A percentile compares a stretch with the other conserved stretches of the same genome.
Conservation (phyloP, 1,140 invertebrate genomes). For the Lepidurus apus region DNA sequence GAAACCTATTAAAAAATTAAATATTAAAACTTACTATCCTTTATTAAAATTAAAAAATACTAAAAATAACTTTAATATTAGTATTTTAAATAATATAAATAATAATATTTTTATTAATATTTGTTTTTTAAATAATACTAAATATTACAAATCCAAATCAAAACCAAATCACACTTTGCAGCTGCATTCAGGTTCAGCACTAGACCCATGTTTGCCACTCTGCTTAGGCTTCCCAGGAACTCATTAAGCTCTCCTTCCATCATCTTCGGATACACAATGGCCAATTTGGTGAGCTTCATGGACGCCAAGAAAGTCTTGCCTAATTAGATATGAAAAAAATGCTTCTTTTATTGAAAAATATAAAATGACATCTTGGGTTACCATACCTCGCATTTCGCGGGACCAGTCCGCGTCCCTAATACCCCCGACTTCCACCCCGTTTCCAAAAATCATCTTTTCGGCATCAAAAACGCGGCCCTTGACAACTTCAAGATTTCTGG, state of each 20-base stretch:
- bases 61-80: background rate
- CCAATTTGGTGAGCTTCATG: background rate
- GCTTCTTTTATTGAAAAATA: background rate
- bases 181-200: background rate
- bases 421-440: slow-evolving; percentile 37
- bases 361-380: slow-evolving; percentile 35
- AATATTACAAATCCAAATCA: background rate
- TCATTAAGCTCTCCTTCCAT: slow-evolving; percentile 7
- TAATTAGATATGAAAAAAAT: background rate
- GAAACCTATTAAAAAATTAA: background rate
- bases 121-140: too few species aligned
- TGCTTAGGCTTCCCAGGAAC: too few species aligned
- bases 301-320: background rate
- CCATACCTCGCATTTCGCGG: slow-evolving; percentile 50
- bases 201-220: background rate
- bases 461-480: slow-evolving; percentile 28
- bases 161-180: background rate
- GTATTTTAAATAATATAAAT: slow-evolving; percentile 15
- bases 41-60: too few species aligned
- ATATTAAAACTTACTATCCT: background rate
- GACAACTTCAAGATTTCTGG: slow-evolving; percentile 26
- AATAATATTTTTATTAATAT: background rate
- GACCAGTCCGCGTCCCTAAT: slow-evolving; percentile 57
- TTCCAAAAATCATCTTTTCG: slow-evolving; percentile 26
- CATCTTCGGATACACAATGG: slow-evolving; percentile 16